Conservation (phyloP, 2,797 vertebrate genomes). For the Oryzias sinensis region DNA sequence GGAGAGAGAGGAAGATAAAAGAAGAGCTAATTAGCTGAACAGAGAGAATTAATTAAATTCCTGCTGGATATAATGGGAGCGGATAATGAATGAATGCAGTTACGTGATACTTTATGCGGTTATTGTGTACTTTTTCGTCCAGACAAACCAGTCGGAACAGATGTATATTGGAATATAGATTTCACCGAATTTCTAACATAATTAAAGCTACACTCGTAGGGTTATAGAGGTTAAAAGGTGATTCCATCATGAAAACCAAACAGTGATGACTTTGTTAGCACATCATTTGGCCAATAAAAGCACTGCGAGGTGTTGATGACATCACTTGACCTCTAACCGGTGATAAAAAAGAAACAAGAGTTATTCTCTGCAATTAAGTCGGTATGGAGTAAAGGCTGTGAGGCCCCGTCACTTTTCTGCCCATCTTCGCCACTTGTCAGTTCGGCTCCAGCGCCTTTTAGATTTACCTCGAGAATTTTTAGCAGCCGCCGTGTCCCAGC, state of each 20-base stretch:
- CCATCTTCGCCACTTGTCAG: slow-evolving; percentile 15
- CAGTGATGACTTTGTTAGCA: no score
- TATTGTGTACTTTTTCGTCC: slow-evolving; percentile 4
- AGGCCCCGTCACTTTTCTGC: not conserved
- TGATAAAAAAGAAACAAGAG: not conserved
- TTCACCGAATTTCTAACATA: no score
- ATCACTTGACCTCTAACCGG: no score
- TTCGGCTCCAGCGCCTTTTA: slow-evolving; percentile 33
- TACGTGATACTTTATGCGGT: not conserved
- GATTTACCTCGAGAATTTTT: slow-evolving; percentile 20
- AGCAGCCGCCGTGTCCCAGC: slow-evolving; percentile 10
- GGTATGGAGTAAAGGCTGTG: slow-evolving; percentile 7
- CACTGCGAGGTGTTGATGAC: no score
- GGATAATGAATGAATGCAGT: slow-evolving; percentile 20
- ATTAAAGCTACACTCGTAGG: no score
- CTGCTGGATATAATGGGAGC: slow-evolving; percentile 7
- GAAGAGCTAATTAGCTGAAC: slow-evolving; percentile 10
- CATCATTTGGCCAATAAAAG: no score
- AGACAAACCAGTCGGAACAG: slow-evolving; percentile 10
- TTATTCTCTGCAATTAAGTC: slow-evolving; percentile 11
- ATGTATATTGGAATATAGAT: not conserved
- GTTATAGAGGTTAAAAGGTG: no score
- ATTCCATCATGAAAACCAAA: no score
- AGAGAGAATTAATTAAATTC: slow-evolving; percentile 10
- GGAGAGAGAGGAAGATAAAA: slow-evolving; percentile 16